Evolutionary conservation across 2,113 vertebrate genomes (phyloP).

Genomic region (Craseonycteris thonglongyai): DNA sequence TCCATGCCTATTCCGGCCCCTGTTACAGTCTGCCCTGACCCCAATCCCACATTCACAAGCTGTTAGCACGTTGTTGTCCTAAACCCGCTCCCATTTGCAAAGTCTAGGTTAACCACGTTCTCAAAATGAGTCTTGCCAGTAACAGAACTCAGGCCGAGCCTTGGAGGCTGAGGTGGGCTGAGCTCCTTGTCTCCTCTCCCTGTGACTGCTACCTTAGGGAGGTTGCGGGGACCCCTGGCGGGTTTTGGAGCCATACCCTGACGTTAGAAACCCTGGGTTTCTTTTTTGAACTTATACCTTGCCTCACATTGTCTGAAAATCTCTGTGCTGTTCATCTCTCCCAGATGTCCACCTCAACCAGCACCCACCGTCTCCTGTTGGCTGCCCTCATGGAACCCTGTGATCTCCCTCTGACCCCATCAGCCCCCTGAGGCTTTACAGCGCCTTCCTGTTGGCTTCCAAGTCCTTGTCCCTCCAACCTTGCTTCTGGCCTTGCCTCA

Average conservation of each 20-base stretch:
- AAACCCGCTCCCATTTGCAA: not conserved
- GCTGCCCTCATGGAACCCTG: not conserved
- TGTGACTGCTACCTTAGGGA: not conserved
- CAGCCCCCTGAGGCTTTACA: not conserved
- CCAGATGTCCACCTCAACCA: not conserved
- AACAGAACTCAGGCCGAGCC: not conserved
- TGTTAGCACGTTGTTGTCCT: fast-evolving
- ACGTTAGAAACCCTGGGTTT: not conserved
- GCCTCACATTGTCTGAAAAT: not conserved
- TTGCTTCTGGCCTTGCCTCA: not conserved
- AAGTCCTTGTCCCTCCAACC: not conserved
- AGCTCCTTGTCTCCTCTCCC: not conserved
- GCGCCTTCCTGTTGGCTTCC: not conserved
- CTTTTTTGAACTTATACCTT: not conserved
- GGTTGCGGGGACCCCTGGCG: not conserved
- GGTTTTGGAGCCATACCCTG: not conserved
- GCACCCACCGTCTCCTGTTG: too few relatives aligned
- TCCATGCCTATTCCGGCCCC: not conserved
- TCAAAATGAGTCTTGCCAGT: not conserved
- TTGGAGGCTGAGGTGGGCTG: not conserved
- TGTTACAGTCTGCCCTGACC: not conserved
- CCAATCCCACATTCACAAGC: not conserved
- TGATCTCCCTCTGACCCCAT: not conserved
- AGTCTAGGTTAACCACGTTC: not conserved
- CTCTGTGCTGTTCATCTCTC: not conserved